Evolutionary conservation across 2,888 invertebrate genomes (phyloP), one percentile per base, ranked within the genome.

Genomic region (Morinoia aosen): DNA sequence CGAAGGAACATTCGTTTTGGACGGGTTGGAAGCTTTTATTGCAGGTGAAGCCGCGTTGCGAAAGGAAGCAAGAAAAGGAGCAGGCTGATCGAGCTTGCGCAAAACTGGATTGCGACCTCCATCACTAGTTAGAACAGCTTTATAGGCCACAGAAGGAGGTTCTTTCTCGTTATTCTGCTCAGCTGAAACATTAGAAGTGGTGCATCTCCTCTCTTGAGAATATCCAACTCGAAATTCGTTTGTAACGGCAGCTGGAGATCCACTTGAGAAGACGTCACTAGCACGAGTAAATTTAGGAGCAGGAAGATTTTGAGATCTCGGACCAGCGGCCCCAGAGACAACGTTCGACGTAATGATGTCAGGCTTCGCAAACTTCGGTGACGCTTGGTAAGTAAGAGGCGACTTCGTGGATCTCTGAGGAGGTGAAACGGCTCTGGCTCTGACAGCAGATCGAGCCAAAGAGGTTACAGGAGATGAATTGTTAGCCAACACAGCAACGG

Each of bases 401-500:
- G 57, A 93, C n/a, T 93, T 48, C 14, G n/a, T 12, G 57, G 93
- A 56, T 12, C 48, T 93, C n/a, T 93, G 93, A 39, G 57, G 56
- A 39, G 93, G 93, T 33, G 93, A 93, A 33, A 57, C 93, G n/a
- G 93, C 93, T 58, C 58, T 93, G 19, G 93, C 93, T 48, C 93
- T 57, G n/a, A 57, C 93, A 11, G 93, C 93, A 56, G 93, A 93
- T 57, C 93, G 56, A 57, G 93, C 93, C 10, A 93, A 33, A 12
- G 57, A 93, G 19, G 93, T 93, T 39, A 93, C 57, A 33, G 93
- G 93, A 14, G 93, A 93, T 4, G 95, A 95, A 48, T 88, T 91
- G 56, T 61, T 95, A 39, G 91, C 95, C 39, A 95, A 58, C 19
- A 95, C 95, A 33, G 88, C 58, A 0, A 95, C 57, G 48, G 95